phyloP scores from a whole-genome alignment of 2,797 vertebrate species.

The Neosalanx taihuensis region DNA sequence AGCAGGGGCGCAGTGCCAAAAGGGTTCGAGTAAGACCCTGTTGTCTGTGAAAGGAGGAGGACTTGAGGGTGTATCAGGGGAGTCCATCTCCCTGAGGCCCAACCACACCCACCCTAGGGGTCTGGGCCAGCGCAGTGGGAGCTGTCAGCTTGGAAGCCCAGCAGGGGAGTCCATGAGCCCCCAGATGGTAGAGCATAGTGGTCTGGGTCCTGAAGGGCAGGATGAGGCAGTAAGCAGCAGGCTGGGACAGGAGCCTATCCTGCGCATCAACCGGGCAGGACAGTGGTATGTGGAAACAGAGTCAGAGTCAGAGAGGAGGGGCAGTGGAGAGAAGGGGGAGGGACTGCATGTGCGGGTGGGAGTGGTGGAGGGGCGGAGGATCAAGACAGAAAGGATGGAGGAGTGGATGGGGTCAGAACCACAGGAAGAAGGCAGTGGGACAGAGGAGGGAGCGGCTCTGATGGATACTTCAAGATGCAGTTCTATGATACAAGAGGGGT shows the following conservation, averaged over 20 bases:
- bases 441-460: constrained; percentile 87
- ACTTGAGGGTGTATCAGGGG: constrained; percentile 41
- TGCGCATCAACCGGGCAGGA: constrained; percentile 91
- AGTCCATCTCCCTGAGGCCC: constrained; percentile 75
- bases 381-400: constrained; percentile 93
- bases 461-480: constrained; percentile 90
- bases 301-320: constrained; percentile 68
- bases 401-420: constrained; percentile 89
- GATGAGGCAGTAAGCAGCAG: constrained; percentile 77
- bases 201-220: constrained; percentile 69
- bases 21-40: constrained; percentile 69
- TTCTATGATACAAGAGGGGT: constrained; percentile 78
- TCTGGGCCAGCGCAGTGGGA: constrained; percentile 74
- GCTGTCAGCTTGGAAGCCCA: constrained; percentile 75
- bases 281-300: constrained; percentile 95
- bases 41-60: constrained; percentile 63
- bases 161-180: constrained; percentile 87
- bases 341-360: constrained; percentile 78
- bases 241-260: constrained; percentile 84
- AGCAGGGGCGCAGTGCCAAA: constrained; percentile 40
- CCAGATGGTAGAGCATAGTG: constrained; percentile 84
- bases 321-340: constrained; percentile 75
- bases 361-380: constrained; percentile 81
- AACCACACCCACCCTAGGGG: constrained; percentile 70
- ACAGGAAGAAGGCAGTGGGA: constrained; percentile 85